Evolutionary conservation across 2,113 vertebrate species (phyloP).

Genomic region (Baryphthengus martii): DNA sequence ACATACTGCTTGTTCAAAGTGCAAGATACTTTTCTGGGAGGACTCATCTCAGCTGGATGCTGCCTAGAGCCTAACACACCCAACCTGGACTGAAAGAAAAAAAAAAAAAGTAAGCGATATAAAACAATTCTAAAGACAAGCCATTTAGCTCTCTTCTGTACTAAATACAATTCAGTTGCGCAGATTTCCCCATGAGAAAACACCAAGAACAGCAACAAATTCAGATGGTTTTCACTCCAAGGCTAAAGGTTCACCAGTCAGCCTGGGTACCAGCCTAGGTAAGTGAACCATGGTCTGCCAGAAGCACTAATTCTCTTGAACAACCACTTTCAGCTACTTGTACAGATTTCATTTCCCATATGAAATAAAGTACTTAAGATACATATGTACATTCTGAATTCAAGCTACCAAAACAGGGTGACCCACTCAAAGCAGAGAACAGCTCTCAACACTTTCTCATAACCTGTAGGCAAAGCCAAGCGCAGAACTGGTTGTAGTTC

Average conservation of each 20-base stretch:
- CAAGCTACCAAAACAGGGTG: neutral
- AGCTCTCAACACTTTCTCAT: conserved; percentile 25
- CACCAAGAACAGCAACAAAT: neutral
- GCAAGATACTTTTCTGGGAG: neutral
- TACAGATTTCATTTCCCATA: neutral
- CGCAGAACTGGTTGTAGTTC: neutral
- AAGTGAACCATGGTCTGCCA: neutral
- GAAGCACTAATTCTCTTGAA: neutral
- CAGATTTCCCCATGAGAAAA: neutral
- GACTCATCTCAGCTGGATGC: neutral
- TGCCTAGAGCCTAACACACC: neutral
- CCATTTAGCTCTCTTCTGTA: neutral
- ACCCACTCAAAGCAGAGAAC: neutral
- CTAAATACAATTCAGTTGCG: neutral
- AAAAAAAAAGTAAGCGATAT: neutral
- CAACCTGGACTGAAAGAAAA: neutral
- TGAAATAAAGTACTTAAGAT: neutral
- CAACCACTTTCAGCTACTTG: neutral
- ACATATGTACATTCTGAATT: neutral
- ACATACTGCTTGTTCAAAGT: neutral
- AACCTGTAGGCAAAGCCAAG: neutral
- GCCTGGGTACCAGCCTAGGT: neutral
- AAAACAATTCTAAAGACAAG: neutral
- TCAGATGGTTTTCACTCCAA: neutral
- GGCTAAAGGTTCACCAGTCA: neutral